Conservation (phyloP, 2,113 vertebrate genomes). For the Camelus dromedarius region DNA sequence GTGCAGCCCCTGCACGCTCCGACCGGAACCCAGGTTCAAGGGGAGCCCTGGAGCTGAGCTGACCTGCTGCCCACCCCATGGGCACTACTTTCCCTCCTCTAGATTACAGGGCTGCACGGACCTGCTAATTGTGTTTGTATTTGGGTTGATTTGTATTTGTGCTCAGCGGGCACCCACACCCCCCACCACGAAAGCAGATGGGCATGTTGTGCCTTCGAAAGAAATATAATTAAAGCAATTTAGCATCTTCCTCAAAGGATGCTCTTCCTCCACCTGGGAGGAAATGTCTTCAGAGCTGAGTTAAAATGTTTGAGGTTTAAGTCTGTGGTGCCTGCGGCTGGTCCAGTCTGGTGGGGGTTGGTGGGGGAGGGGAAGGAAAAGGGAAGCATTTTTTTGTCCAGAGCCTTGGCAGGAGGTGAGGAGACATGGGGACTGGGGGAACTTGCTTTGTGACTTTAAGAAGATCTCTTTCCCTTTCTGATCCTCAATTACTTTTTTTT, state of each 20-base stretch:
- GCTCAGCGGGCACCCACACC: constrained; percentile 24
- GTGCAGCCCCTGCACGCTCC: too few species aligned
- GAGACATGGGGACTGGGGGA: accelerated
- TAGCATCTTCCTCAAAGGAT: constrained; percentile 69
- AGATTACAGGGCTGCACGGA: background rate
- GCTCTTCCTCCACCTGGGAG: constrained; percentile 48
- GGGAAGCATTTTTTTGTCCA: background rate
- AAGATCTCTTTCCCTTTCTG: background rate
- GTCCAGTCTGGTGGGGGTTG: background rate
- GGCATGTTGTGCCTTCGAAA: constrained; percentile 55
- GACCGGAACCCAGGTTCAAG: background rate
- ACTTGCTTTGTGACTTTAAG: background rate
- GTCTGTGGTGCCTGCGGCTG: constrained; percentile 50
- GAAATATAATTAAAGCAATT: constrained; percentile 77
- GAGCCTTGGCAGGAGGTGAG: too few species aligned
- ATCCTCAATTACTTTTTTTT: background rate
- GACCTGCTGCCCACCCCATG: background rate
- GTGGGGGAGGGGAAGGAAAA: background rate
- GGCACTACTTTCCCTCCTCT: background rate
- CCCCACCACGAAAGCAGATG: constrained; percentile 63
- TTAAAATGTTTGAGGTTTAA: constrained; percentile 40
- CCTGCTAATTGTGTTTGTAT: constrained; percentile 64
- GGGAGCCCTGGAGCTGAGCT: background rate
- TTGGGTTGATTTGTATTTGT: constrained; percentile 63
- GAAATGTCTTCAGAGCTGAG: constrained; percentile 51